phyloP scores from a whole-genome alignment of 1,140 invertebrate genomes.

The Riptortus pedestris region DNA sequence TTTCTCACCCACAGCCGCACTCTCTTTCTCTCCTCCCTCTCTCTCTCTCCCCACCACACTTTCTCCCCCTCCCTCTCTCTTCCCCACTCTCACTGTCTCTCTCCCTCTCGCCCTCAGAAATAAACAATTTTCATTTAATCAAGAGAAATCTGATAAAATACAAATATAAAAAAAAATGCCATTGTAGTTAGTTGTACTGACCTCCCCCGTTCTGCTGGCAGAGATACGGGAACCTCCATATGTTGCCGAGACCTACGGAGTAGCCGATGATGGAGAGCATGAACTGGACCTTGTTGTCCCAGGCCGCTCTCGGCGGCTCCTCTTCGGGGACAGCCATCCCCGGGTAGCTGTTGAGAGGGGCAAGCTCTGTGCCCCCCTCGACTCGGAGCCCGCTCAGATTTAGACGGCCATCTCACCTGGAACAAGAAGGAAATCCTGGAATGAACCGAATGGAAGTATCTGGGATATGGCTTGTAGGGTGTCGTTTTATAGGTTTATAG shows the following conservation, averaged over 20 bases:
- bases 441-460: no score
- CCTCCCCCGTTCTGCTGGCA: conserved; percentile 92
- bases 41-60: no score
- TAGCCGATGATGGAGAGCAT: conserved; percentile 80
- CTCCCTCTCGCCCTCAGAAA: no score
- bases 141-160: no score
- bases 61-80: no score
- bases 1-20: no score
- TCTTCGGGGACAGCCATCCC: conserved; percentile 45
- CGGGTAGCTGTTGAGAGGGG: conserved; percentile 44
- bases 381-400: neutral
- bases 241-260: conserved; percentile 68
- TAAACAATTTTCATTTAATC: no score
- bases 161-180: no score
- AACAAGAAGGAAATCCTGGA: neutral
- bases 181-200: conserved; percentile 38
- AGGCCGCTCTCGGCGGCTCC: conserved; percentile 52
- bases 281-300: conserved; percentile 69
- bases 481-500: no score
- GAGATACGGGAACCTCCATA: conserved; percentile 78
- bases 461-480: no score
- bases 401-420: conserved; percentile 2
- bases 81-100: no score
- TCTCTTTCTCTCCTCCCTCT: no score
- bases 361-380: conserved; percentile 62